A percentile compares a stretch with the other conserved stretches of the same genome.
Evolutionary conservation across 1,140 invertebrate species (phyloP).

Genomic region (Zophobas atratus): DNA sequence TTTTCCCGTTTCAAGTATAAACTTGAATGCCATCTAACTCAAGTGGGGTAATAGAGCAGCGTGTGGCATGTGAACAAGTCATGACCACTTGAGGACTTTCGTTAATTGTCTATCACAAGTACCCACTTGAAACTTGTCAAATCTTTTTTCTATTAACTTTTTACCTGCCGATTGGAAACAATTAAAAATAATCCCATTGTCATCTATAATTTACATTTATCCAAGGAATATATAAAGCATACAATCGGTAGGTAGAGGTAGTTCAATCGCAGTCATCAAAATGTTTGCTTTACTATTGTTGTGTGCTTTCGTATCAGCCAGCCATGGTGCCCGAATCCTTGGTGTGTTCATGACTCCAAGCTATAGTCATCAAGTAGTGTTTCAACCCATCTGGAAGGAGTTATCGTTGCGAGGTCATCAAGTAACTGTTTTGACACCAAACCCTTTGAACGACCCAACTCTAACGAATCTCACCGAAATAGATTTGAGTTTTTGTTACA

Average conservation of each 20-base stretch:
- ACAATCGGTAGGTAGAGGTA: background rate
- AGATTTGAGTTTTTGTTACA: constrained; percentile 54
- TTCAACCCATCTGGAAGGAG: constrained; percentile 64
- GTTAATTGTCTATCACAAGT: background rate
- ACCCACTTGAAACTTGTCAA: background rate
- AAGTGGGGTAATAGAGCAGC: too few relatives aligned
- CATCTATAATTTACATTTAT: constrained; percentile 6
- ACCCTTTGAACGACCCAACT: constrained; percentile 57
- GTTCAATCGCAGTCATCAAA: background rate
- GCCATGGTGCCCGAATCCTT: constrained; percentile 68
- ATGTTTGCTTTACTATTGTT: constrained; percentile 20
- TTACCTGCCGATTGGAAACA: background rate
- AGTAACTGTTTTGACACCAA: constrained; percentile 57
- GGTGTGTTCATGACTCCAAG: constrained; percentile 69
- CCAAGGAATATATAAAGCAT: constrained; percentile 3
- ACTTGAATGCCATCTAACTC: too few relatives aligned
- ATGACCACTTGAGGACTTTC: background rate
- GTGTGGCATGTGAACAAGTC: constrained; percentile 10
- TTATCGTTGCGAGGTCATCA: constrained; percentile 59
- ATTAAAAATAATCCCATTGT: constrained; percentile 13
- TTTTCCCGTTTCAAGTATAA: too few relatives aligned
- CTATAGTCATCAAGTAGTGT: constrained; percentile 74
- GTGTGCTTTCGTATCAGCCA: constrained; percentile 13
- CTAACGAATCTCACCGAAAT: constrained; percentile 60
- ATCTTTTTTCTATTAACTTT: background rate